Conservation (phyloP, 2,113 vertebrate genomes). For the Etheostoma spectabile region DNA sequence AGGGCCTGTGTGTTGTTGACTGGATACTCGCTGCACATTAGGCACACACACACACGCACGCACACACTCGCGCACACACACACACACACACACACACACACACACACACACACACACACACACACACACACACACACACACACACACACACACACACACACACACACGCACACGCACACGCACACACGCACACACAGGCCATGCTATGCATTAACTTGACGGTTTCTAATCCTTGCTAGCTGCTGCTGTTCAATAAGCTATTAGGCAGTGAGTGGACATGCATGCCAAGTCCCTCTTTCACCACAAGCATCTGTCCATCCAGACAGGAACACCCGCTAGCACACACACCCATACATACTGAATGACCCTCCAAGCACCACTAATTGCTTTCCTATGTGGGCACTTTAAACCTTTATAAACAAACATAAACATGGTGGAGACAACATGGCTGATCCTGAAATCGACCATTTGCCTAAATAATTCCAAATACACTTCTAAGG, state of each 20-base stretch:
- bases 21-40: conserved; percentile 73
- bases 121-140: conserved; percentile 1
- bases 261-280: conserved; percentile 81
- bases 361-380: conserved; percentile 14
- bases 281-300: conserved; percentile 75
- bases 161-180: not conserved
- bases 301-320: conserved; percentile 80
- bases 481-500: not conserved
- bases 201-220: conserved; percentile 69
- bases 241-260: conserved; percentile 82
- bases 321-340: conserved; percentile 49
- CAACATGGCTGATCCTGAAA: not conserved
- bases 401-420: conserved; percentile 34
- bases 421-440: not conserved
- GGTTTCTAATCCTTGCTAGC: conserved; percentile 81
- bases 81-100: conserved; percentile 23
- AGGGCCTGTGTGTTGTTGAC: conserved; percentile 63
- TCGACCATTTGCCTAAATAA: not conserved
- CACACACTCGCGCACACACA: no score
- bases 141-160: conserved; percentile 26
- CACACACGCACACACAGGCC: not conserved
- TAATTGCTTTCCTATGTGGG: conserved; percentile 19
- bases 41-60: no score
- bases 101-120: conserved; percentile 12
- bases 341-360: conserved; percentile 41